Base-by-base conservation (phyloP, 2,797 vertebrate species). In the Australoheros facetus region DNA sequence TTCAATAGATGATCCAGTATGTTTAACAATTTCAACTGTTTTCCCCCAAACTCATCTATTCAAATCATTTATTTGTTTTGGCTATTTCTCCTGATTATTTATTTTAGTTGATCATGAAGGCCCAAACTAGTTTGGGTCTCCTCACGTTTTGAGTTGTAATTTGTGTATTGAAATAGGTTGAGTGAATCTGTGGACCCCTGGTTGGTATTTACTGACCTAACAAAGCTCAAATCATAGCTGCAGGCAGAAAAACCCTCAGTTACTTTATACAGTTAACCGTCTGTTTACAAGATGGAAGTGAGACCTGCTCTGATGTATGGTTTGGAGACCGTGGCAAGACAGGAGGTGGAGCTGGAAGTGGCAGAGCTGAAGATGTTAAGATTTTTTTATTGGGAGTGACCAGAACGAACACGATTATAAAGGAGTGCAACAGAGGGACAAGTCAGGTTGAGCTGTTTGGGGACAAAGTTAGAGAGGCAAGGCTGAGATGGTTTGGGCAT, bases 91-190 rank as follows among this genome's bases (percentile, higher is more conserved):
- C 60, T 3, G 4, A 42, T 45, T 23, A 28, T 19, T 45, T 26
- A 26, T 45, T 45, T 48, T 45, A 19, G 39, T 48, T 28, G 17
- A 28, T 28, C 0, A 1, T 0, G 0, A 8, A 3, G 26, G 8
- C 21, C 37, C 39, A 64, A 64, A 64, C 7, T 26, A 26, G 14
- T 2, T 64, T 0, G 14, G 16, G 21, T 3, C 14, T 64, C 21
- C 16, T 14, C 23, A 17, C 7, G 23, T 64, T 42, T 0, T 45
- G 5, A 64, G 42, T 0, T 45, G 60, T 11, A 45, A 0, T 28
- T 48, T 4, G 10, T 11, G 2, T 48, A 66, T 66, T 48, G 48
- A 66, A 66, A 66, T 48, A 28, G 9, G 11, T 48, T 28, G 5
- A 12, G 42, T 45, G 14, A 0, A 19, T 64, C 28, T 23, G 8